Base-by-base conservation (phyloP, 2,113 vertebrate species). In the Corythornis vintsioides region DNA sequence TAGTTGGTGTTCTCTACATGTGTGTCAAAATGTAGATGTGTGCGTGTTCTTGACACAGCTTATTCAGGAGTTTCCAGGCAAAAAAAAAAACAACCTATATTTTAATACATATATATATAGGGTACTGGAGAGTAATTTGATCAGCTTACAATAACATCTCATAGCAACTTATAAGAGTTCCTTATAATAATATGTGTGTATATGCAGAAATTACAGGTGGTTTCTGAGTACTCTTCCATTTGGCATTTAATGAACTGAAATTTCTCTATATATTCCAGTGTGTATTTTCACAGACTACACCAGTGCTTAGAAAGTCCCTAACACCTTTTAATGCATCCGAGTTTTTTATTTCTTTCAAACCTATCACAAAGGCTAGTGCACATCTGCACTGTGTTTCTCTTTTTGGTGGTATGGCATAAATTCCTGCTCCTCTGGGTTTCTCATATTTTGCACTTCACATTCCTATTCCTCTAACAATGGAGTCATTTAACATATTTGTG, bases 271-370 rank as follows among this genome's bases (percentile, higher is more conserved):
- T 16, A 53, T 7, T 71, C 14, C 35, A 72, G 5, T 1, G 9
- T 5, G 31, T 28, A 20, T 69, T 88, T 83, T 43, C 28, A 45
- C 25, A 65, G 64, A 33, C 24, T 38, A 15, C 33, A 3, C 0
- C 9, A 17, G 17, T 25, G 40, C 29, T 78, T 28, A 35, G 6
- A 6, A 16, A 83, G n/a, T 4, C 20, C 20, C 11, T 10, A 15
- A 9, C 7, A 7, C 3, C 0, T 22, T 8, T 22, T 17, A 45
- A 24, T 0, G 10, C 3, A 8, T 10, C 19, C 31, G 6, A 22
- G 20, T 12, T 43, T 24, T n/a, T 22, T 55, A 8, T 6, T 1
- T 57, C 7, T 17, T 21, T 4, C 6, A 11, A 40, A 45, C 18
- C 1, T 14, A 2, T 18, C 29, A 33, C 16, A 7, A 56, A 56